These are phyloP conservation scores for Lasioglossum figueresi DNA, from an alignment of 2,888 invertebrate genomes.

Conservation along the genomic window DNA sequence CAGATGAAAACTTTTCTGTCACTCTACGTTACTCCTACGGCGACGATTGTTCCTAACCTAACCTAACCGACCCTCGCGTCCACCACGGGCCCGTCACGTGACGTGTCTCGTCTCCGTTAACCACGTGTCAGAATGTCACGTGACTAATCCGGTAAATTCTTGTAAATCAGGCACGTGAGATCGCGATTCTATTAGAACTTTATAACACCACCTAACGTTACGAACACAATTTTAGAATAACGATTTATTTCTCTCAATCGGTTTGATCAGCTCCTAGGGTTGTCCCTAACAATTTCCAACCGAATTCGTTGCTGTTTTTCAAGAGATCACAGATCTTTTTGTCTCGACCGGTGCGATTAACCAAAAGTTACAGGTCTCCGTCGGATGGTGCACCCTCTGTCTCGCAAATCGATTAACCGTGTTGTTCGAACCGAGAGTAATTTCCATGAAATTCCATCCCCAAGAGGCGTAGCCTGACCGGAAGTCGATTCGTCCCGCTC, in stretches of 20 bases:
- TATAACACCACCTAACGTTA: neutral
- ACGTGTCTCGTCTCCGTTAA: too few species aligned
- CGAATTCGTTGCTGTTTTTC: neutral
- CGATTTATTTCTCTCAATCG: neutral
- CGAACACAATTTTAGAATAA: neutral
- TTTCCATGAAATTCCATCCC: conserved; percentile 63
- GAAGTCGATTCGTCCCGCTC: conserved; percentile 59
- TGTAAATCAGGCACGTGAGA: neutral
- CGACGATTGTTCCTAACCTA: too few species aligned
- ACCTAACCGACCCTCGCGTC: neutral
- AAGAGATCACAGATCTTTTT: neutral
- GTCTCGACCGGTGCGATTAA: conserved; percentile 17
- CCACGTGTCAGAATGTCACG: neutral
- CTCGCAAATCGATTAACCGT: conserved; percentile 59
- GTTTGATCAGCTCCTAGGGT: neutral
- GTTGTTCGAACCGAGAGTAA: conserved; percentile 61
- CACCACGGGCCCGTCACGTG: neutral
- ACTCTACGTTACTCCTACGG: neutral
- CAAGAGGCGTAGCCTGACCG: conserved; percentile 63
- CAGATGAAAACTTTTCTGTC: neutral
- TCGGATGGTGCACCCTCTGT: conserved; percentile 28
- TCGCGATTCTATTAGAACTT: neutral
- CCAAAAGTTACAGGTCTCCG: conserved; percentile 28
- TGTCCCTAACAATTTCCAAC: neutral
- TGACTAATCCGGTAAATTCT: too few species aligned